A percentile compares a stretch with the other conserved stretches of the same genome.
Conservation (phyloP, 2,113 vertebrate species). For the Acinonyx jubatus region DNA sequence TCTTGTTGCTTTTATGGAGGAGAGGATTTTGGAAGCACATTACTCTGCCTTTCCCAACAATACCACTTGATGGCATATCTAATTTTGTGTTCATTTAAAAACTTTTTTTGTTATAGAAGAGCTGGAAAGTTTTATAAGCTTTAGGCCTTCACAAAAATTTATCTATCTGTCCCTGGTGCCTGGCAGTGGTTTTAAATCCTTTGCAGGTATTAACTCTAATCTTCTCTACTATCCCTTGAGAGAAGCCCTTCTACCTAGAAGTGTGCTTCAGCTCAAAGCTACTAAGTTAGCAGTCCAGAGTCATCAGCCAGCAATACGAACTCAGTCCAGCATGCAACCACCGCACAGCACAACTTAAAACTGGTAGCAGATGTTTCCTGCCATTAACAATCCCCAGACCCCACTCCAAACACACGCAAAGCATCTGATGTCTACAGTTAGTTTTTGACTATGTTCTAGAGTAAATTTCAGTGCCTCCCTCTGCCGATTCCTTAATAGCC, state of each 20-base stretch:
- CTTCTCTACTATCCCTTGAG: neutral
- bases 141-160: neutral
- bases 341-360: neutral
- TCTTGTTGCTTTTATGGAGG: neutral
- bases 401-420: too few species aligned
- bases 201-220: neutral
- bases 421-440: neutral
- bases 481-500: neutral
- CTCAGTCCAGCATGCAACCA: neutral
- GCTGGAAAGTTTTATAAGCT: neutral
- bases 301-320: too few species aligned
- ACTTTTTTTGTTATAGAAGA: neutral
- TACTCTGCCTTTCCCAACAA: neutral
- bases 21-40: neutral
- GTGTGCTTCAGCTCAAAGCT: neutral
- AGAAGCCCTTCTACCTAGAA: too few species aligned
- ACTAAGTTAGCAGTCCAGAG: neutral
- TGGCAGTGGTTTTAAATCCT: neutral
- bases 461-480: neutral
- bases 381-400: fast-evolving
- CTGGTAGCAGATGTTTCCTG: neutral
- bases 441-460: neutral
- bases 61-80: neutral
- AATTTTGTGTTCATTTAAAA: neutral
- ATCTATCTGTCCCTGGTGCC: neutral